Conservation (phyloP, 2,113 vertebrate genomes). For the Pleuronectes platessa region DNA sequence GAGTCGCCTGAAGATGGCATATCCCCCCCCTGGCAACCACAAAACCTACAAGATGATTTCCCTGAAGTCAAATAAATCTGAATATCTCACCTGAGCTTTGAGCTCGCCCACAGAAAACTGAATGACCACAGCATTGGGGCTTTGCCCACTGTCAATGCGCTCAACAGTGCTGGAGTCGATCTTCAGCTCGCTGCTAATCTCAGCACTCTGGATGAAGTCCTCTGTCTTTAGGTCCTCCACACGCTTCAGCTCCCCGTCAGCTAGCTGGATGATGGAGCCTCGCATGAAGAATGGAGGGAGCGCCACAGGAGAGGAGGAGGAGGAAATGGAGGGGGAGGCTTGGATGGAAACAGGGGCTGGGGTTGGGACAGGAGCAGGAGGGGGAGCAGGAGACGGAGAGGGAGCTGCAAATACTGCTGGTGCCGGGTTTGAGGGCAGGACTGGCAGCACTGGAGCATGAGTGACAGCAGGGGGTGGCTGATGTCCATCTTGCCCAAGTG, state of each 20-base stretch:
- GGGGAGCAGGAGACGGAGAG: slow-evolving; percentile 73
- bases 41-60: not conserved
- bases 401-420: slow-evolving; percentile 54
- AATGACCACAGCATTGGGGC: slow-evolving; percentile 92
- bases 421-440: slow-evolving; percentile 80
- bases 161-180: slow-evolving; percentile 99
- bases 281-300: slow-evolving; percentile 97
- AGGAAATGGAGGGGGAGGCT: slow-evolving; percentile 87
- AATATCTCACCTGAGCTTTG: slow-evolving; percentile 91
- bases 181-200: slow-evolving; percentile 97
- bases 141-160: slow-evolving; percentile 92
- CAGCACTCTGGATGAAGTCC: slow-evolving; percentile 98
- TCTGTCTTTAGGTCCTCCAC: slow-evolving; percentile 98
- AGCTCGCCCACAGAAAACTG: slow-evolving; percentile 98
- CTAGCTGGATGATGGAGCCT: slow-evolving; percentile 98
- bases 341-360: slow-evolving; percentile 73
- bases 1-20: not conserved
- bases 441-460: slow-evolving; percentile 82
- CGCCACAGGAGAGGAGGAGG: slow-evolving; percentile 82
- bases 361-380: slow-evolving; percentile 49
- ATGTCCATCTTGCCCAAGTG: slow-evolving; percentile 78
- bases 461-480: slow-evolving; percentile 46
- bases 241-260: slow-evolving; percentile 95
- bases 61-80: not conserved
- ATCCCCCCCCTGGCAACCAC: not conserved